Evolutionary conservation across 2,797 vertebrate genomes (phyloP), one percentile per base, ranked within the genome.

Genomic region (Gorsachius magnificus): DNA sequence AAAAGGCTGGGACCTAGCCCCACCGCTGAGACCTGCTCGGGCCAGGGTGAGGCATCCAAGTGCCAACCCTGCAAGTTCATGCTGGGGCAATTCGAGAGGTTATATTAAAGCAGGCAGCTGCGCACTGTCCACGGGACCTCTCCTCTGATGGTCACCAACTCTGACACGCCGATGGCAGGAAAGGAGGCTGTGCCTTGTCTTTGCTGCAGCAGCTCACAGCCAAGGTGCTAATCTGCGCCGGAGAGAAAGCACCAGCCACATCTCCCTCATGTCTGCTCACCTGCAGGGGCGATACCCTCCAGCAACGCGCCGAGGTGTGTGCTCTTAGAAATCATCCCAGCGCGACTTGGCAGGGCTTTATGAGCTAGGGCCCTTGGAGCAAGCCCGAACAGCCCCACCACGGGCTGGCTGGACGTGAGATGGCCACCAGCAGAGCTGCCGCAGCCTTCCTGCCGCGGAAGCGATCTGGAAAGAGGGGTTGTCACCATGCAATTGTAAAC

Each of bases 241-340:
- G 45, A 80, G 58, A 54, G 46, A 63, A 90, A 81, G 38, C 43
- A 28, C 19, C 53, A 78, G 85, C 69, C 41, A 11, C 71, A 45
- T 8, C n/a, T 35, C 50, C 53, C 48, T 57, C 3, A 0, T 5
- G 7, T n/a, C 21, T 66, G 45, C 65, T 82, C 71, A 63, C 65
- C 79, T 88, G 80, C 70, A 88, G 28, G 80, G 60, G 28, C 1
- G 1, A 77, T 26, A 38, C 18, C 60, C 51, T 87, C 45, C 82
- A 77, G 68, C 50, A 84, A 10, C 4, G 0, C 26, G 2, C 28
- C 5, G 1, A 91, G 60, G 21, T 0, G 0, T 13, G 10, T 28
- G 7, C 41, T 45, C 79, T 46, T 31, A 38, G 43, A 72, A 80
- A 56, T 26, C 60, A 71, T 31, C 53, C 56, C 38, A 5, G n/a